A percentile compares a stretch with the other conserved stretches of the same genome.
These are phyloP conservation scores for Onychomys arenicola DNA, from an alignment of 2,797 vertebrate species.

Conservation along the genomic window DNA sequence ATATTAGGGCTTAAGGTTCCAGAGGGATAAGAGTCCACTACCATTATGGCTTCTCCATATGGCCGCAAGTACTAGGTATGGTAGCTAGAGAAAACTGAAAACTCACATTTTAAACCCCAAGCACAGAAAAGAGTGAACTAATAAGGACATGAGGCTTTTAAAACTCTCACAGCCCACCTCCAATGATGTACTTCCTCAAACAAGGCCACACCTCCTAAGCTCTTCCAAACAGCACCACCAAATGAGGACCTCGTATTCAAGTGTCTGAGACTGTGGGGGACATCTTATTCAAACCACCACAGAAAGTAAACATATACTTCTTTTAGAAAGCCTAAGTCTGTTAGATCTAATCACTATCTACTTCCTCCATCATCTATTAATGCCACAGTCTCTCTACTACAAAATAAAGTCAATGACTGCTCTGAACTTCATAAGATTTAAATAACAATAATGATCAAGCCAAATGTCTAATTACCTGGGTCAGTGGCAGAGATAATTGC, in stretches of 20 bases:
- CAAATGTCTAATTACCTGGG: slow-evolving; percentile 91
- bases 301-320: background rate
- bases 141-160: background rate
- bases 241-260: background rate
- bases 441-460: slow-evolving; percentile 48
- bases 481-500: slow-evolving; percentile 98
- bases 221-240: background rate
- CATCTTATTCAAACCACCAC: background rate
- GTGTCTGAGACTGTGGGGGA: background rate
- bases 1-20: background rate
- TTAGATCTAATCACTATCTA: background rate
- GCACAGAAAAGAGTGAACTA: background rate
- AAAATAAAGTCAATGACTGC: background rate
- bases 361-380: background rate
- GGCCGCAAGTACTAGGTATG: background rate
- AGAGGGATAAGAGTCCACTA: background rate
- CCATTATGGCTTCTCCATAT: background rate
- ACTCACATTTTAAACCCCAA: background rate
- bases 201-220: background rate
- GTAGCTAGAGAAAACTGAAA: background rate
- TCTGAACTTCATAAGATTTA: slow-evolving; percentile 28
- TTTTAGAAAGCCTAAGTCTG: slow-evolving; percentile 41
- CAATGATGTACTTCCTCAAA: background rate
- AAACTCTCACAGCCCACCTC: background rate
- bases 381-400: background rate